Percentiles rank a stretch among this genome's conserved stretches.
Evolutionary conservation across 1,140 invertebrate species (phyloP).

Genomic region (Paraescarpia echinospica): DNA sequence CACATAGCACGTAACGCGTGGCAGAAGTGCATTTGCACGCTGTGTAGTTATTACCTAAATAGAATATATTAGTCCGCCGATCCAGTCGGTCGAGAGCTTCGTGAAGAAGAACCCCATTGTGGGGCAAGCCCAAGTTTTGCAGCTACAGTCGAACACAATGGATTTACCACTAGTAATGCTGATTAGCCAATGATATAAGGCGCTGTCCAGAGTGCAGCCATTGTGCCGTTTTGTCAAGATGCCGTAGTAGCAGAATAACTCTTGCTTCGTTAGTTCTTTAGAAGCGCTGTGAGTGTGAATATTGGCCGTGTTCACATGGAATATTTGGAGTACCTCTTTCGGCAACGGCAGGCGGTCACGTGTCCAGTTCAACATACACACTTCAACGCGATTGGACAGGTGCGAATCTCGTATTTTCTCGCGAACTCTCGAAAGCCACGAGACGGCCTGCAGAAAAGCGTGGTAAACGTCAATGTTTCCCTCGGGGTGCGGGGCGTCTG

Average conservation of each 20-base stretch:
- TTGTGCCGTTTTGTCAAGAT: background rate
- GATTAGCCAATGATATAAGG: background rate
- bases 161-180: background rate
- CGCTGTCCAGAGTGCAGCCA: background rate
- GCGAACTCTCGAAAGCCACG: background rate
- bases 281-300: background rate
- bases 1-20: too few relatives aligned
- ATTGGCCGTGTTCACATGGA: background rate
- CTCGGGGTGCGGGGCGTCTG: background rate
- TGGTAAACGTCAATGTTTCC: constrained; percentile 12
- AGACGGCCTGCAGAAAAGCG: background rate
- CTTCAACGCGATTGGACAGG: background rate
- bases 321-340: background rate
- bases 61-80: constrained; percentile 5
- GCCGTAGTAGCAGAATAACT: background rate
- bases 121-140: background rate
- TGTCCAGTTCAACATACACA: constrained; percentile 14
- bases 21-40: too few relatives aligned
- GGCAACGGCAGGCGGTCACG: background rate
- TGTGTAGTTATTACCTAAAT: background rate
- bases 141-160: background rate
- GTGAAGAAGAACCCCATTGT: background rate
- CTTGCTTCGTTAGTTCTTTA: background rate
- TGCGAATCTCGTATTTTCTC: background rate
- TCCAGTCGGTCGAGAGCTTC: background rate